Base-by-base conservation (phyloP, 2,113 vertebrate genomes). In the Sinocyclocheilus grahami region DNA sequence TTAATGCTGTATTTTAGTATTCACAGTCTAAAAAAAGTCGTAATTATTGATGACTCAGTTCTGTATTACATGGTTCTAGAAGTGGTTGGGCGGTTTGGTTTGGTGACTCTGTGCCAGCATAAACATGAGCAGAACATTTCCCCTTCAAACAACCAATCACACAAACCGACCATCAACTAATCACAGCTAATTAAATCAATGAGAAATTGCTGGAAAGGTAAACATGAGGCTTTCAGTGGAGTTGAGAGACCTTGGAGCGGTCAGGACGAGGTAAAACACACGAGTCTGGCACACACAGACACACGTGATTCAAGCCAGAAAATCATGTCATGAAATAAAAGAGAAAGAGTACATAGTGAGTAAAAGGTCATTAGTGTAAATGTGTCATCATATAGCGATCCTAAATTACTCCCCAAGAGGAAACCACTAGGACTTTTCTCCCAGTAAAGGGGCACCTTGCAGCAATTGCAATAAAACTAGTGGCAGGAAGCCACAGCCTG, bases 151-250 rank as follows among this genome's bases (percentile, higher is more conserved):
- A 37, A 30, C 55, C 77, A 60, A 60, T 37, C 27, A 60, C 53
- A 78, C 77, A 79, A 60, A 5, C 72, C 12, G 0, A 14, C 53
- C 55, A 79, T 79, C 77, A 39, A 79, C 53, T 60, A 79, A 79
- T 79, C 77, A 62, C 2, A 39, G 77, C 53, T 37, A 79, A 62
- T 60, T 60, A 79, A n/a, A 79, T 55, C 51, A 33, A 33, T 78
- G 76, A 33, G 48, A 55, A 33, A 58, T 78, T 55, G 27, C 30
- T n/a, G 53, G 53, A 37, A 60, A 79, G 53, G 30, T 79, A 79
- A 79, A 39, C 53, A 79, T 20, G 16, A 39, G 20, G 20, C 53
- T 39, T 79, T 79, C 53, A 39, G 5, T 37, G 30, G 77, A 60
- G 33, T 39, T n/a, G 46, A 48, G 42, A 46, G 77, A 39, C 10